phyloP scores from a whole-genome alignment of 2,797 vertebrate genomes.

The Tokudaia muenninki region DNA sequence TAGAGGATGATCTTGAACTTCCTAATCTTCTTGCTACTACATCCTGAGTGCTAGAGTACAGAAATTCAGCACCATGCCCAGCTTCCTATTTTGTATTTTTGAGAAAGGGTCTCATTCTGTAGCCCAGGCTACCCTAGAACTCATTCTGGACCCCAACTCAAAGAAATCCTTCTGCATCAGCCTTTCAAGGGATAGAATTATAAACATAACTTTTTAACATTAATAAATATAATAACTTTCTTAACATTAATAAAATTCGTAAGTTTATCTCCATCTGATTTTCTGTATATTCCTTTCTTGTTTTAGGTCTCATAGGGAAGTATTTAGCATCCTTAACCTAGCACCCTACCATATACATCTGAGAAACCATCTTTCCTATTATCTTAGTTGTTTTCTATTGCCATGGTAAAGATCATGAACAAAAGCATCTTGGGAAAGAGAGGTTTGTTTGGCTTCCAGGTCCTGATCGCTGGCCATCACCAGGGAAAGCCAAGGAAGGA shows the following conservation, averaged over 20 bases:
- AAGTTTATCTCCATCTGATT: not conserved
- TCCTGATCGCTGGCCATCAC: not conserved
- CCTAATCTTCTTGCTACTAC: not conserved
- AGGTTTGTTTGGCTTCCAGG: not conserved
- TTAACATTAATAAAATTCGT: conserved; percentile 24
- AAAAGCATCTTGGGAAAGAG: not conserved
- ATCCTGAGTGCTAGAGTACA: not conserved
- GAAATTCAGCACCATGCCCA: not conserved
- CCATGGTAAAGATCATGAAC: not conserved
- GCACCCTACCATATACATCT: not conserved
- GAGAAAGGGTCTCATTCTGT: not conserved
- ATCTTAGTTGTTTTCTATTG: not conserved
- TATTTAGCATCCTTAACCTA: conserved; percentile 15
- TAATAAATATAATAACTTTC: not conserved
- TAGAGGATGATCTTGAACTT: not conserved
- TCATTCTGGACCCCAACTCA: not conserved
- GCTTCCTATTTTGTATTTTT: not conserved
- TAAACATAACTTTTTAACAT: not conserved
- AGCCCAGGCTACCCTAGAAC: not conserved
- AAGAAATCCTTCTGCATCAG: not conserved
- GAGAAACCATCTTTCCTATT: not conserved
- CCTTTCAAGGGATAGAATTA: not conserved
- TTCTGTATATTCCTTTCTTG: conserved; percentile 36
- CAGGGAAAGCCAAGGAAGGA: not conserved
- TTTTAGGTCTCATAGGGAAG: not conserved